Evolutionary conservation across 2,113 vertebrate species (phyloP).

Genomic region (Phaethornis superciliosus): DNA sequence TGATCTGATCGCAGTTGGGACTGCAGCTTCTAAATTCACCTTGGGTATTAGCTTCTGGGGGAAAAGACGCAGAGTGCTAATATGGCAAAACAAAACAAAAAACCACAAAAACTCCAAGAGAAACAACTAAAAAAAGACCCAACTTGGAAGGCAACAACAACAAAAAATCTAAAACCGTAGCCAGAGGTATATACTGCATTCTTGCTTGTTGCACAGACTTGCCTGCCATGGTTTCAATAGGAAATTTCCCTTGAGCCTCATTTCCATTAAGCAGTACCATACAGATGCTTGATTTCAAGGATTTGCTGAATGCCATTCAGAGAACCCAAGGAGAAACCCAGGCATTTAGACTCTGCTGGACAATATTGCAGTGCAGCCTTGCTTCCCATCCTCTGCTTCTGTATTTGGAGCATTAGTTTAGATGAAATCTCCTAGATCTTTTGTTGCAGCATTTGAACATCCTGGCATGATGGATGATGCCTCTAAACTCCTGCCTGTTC

Average conservation of each 20-base stretch:
- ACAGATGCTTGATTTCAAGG: neutral
- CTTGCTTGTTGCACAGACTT: neutral
- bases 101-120: too few relatives aligned
- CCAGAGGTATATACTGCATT: slow-evolving; percentile 2
- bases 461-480: neutral
- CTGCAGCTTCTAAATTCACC: slow-evolving; percentile 68
- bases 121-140: too few relatives aligned
- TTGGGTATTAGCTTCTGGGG: slow-evolving; percentile 64
- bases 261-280: neutral
- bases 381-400: neutral
- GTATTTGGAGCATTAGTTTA: neutral
- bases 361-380: neutral
- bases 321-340: neutral
- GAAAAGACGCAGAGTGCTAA: slow-evolving; percentile 54
- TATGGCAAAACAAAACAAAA: neutral
- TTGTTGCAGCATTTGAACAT: neutral
- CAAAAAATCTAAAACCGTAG: neutral
- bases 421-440: neutral
- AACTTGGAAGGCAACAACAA: too few relatives aligned
- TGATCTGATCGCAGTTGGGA: slow-evolving; percentile 70
- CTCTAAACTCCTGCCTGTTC: neutral
- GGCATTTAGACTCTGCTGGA: neutral
- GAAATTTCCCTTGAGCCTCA: neutral
- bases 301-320: neutral
- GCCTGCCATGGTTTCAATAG: neutral